Base-by-base conservation (phyloP, 2,888 invertebrate species). In the Drosophila fulvimacula region DNA sequence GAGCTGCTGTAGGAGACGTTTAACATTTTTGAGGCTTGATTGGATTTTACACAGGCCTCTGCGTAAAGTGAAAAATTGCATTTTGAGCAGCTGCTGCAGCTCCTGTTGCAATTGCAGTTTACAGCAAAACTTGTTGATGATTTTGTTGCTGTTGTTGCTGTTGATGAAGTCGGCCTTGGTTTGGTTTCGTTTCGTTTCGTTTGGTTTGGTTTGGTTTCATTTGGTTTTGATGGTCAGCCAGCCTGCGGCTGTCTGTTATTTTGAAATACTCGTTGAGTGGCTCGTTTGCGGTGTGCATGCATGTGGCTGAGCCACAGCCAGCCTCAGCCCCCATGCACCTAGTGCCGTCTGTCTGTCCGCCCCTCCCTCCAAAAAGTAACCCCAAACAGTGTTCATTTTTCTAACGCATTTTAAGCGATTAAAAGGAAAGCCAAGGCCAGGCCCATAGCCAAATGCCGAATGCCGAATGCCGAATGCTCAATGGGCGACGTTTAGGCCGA, bases 11-110 rank as follows among this genome's bases (percentile, higher is more conserved):
- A 53, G 65, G 68, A 84, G 85, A 81, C 89, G 82, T 79, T 82
- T 85, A 88, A 85, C 74, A 89, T 89, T 87, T 88, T 89, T 87
- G 88, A 85, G 86, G 88, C 89, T 89, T 89, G 86, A 87, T 87
- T 87, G 82, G 89, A 89, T 86, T 86, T 88, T 81, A 71, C 80
- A 71, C 72, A 73, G 78, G 65, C 74, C 72, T 69, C 68, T 75
- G 73, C 67, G 52, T 81, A 68, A 81, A 81, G 78, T 84, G 83
- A 84, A 88, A 84, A 89, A 86, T 87, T 89, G 85, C 85, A 85
- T 85, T 85, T 85, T 87, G 80, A 89, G 85, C 84, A 85, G 82
- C 88, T 89, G 81, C 19, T 41, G 27, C 24, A 32, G 41, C 41
- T 69, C 52, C 59, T 41, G 57, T 58, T 64, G 59, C 59, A 64